A percentile compares a stretch with the other conserved stretches of the same genome.
These are phyloP conservation scores for Apotomis turbidana DNA, from an alignment of 2,888 invertebrate species.

Conservation along the genomic window DNA sequence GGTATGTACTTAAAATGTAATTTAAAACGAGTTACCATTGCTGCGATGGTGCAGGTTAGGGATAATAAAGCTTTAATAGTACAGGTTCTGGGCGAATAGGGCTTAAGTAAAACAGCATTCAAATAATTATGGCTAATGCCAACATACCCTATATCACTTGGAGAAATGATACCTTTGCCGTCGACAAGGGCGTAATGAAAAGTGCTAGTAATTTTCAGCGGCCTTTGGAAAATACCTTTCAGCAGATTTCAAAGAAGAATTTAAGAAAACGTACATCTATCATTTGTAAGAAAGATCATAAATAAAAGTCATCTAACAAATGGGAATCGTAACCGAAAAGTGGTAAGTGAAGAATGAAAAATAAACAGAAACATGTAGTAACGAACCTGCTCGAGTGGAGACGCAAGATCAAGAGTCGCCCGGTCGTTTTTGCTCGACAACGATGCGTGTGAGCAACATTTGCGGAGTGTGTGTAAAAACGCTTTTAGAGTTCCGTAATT, in stretches of 20 bases:
- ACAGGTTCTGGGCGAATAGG: constrained; percentile 58
- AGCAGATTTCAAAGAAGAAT: not conserved
- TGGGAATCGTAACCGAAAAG: constrained; percentile 20
- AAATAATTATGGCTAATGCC: constrained; percentile 29
- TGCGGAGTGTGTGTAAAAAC: constrained; percentile 63
- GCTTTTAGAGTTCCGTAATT: constrained; percentile 39
- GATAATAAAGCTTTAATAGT: constrained; percentile 70
- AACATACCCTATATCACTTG: not conserved
- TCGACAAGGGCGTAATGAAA: not conserved
- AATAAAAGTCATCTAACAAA: constrained; percentile 15
- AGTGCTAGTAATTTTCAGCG: not conserved
- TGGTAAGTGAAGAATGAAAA: constrained; percentile 41
- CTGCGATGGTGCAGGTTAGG: constrained; percentile 52
- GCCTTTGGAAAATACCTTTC: not conserved
- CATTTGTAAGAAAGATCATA: not conserved
- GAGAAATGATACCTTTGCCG: not conserved
- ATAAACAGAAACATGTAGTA: constrained; percentile 45
- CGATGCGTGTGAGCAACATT: constrained; percentile 76
- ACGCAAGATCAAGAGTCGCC: constrained; percentile 58
- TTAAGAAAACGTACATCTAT: not conserved
- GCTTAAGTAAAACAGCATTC: constrained; percentile 34
- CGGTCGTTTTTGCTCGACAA: constrained; percentile 64
- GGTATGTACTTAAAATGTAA: constrained; percentile 68
- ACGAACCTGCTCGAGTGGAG: constrained; percentile 51
- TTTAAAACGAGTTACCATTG: constrained; percentile 71